Conservation (phyloP, 2,888 invertebrate species). For the Drosophila stalkeri region DNA sequence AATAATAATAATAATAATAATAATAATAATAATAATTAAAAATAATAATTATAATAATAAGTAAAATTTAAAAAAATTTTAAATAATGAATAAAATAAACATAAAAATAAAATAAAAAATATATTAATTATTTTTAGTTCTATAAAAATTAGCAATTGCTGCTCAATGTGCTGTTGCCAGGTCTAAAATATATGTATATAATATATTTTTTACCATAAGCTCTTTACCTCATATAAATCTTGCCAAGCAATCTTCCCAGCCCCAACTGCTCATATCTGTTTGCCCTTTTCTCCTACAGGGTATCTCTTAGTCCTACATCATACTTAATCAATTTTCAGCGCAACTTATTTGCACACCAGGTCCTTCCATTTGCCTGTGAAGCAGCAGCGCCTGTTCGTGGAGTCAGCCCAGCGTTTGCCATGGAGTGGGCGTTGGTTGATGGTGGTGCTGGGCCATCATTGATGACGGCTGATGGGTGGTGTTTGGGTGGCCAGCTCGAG, state of each 20-base stretch:
- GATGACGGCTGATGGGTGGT: conserved; percentile 12
- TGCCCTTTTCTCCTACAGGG: conserved; percentile 2
- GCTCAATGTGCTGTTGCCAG: no score
- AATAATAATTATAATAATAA: no score
- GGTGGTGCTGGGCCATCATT: conserved; percentile 4
- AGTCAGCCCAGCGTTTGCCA: conserved; percentile 5
- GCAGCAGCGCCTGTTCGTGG: conserved; percentile 31
- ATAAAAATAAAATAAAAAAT: no score
- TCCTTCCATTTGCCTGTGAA: conserved; percentile 36
- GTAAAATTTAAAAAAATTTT: no score
- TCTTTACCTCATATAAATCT: no score
- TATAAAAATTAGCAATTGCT: no score
- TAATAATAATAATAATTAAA: no score
- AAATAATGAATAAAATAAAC: no score
- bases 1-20: no score
- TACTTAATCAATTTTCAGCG: neutral
- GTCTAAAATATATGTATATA: no score
- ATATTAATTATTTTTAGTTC: no score
- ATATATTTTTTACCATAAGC: no score
- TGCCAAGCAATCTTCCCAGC: neutral
- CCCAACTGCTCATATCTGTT: neutral
- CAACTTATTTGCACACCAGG: conserved; percentile 44
- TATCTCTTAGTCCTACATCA: conserved; percentile 5
- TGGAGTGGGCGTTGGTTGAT: conserved; percentile 10
- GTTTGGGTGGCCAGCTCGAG: neutral